Percentiles rank a stretch among this genome's conserved stretches.
phyloP scores from a whole-genome alignment of 37 sponge, comb jelly and placozoan genomes.

The Diacarnus erythraeanus region DNA sequence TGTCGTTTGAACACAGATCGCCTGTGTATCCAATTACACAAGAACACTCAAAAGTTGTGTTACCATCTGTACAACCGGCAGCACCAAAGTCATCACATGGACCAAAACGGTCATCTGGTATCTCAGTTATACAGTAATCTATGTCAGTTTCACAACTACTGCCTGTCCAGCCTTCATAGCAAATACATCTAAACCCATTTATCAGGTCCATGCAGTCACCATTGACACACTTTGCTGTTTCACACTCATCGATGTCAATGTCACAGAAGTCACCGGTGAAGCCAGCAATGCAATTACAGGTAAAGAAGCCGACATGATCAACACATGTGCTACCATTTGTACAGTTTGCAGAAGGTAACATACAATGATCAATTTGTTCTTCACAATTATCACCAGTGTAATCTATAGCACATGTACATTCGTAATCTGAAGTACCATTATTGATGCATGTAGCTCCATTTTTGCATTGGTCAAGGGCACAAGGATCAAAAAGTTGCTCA shows the following conservation, averaged over 20 bases:
- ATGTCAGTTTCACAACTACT: slow-evolving; percentile 52
- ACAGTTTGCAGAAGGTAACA: neutral
- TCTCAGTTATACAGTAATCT: slow-evolving; percentile 49
- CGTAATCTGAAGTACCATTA: neutral
- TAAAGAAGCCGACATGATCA: slow-evolving; percentile 14
- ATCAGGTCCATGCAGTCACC: slow-evolving; percentile 28
- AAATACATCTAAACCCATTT: slow-evolving; percentile 43
- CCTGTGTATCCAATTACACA: slow-evolving; percentile 53
- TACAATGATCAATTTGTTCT: neutral
- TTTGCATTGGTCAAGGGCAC: slow-evolving; percentile 18
- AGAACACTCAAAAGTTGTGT: slow-evolving; percentile 35
- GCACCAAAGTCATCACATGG: slow-evolving; percentile 31
- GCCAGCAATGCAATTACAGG: slow-evolving; percentile 58
- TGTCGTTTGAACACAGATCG: slow-evolving; percentile 17
- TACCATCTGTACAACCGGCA: slow-evolving; percentile 21
- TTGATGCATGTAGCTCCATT: slow-evolving; percentile 17
- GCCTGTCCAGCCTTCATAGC: slow-evolving; percentile 70
- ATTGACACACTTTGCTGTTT: slow-evolving; percentile 39
- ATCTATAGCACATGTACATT: slow-evolving; percentile 17
- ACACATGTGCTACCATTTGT: slow-evolving; percentile 20
- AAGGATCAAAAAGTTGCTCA: slow-evolving; percentile 5
- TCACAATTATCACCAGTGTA: slow-evolving; percentile 25
- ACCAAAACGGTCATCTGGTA: neutral
- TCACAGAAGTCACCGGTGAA: slow-evolving; percentile 62
- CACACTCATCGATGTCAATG: slow-evolving; percentile 61